These are phyloP conservation scores for Philereme vetulata DNA, from an alignment of 2,888 invertebrate genomes.

Conservation along the genomic window DNA sequence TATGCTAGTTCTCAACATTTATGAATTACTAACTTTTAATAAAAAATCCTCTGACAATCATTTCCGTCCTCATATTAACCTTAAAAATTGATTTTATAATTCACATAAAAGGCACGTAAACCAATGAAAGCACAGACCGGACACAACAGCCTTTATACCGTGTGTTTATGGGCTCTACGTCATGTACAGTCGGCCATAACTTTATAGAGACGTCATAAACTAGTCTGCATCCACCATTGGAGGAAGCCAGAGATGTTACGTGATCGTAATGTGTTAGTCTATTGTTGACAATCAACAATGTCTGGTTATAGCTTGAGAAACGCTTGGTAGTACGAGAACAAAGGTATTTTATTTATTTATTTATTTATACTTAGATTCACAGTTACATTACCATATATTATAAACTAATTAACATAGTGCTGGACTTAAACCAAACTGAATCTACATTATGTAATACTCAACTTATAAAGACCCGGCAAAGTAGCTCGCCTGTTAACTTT, in stretches of 20 bases:
- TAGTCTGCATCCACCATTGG: constrained; percentile 39
- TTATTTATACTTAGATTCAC: too few relatives aligned
- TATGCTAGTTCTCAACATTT: too few relatives aligned
- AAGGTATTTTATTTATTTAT: too few relatives aligned
- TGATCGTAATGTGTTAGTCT: constrained; percentile 38
- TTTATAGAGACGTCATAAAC: constrained; percentile 53
- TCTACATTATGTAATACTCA: too few relatives aligned
- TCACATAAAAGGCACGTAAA: constrained; percentile 38
- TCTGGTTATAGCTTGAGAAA: constrained; percentile 6
- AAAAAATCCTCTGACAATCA: constrained; percentile 2
- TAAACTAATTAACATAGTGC: too few relatives aligned
- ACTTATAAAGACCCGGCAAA: too few relatives aligned
- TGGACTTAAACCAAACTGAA: too few relatives aligned
- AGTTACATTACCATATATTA: too few relatives aligned
- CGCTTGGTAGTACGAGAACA: not conserved
- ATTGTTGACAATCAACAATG: constrained; percentile 34
- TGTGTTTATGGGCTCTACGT: constrained; percentile 53
- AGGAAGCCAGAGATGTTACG: constrained; percentile 42
- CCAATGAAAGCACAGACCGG: constrained; percentile 39
- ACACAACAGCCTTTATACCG: constrained; percentile 47
- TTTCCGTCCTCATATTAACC: constrained; percentile 8
- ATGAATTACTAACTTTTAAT: not conserved
- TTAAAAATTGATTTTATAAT: constrained; percentile 29
- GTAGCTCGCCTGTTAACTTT: too few relatives aligned
- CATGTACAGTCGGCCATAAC: constrained; percentile 51